Conservation (phyloP, 2,797 vertebrate species). For the Heteromormyrus szaboi region DNA sequence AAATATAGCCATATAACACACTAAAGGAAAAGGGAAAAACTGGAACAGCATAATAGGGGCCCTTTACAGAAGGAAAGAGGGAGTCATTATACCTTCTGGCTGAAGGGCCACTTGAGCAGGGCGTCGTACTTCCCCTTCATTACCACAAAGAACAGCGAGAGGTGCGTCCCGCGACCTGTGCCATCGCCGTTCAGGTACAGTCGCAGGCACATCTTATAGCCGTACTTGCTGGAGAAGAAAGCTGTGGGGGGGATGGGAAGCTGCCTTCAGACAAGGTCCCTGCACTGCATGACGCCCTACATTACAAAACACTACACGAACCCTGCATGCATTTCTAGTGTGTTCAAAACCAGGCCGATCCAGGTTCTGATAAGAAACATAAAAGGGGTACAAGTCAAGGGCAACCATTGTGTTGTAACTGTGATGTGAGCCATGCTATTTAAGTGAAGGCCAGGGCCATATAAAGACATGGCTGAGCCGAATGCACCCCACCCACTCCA, state of each 20-base stretch:
- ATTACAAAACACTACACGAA: background rate
- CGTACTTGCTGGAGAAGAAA: slow-evolving; percentile 94
- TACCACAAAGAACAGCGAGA: slow-evolving; percentile 94
- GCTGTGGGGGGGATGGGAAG: slow-evolving; percentile 53
- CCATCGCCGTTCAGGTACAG: slow-evolving; percentile 94
- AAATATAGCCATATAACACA: background rate
- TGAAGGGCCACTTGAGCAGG: slow-evolving; percentile 92
- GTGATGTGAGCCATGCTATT: background rate
- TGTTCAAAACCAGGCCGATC: background rate
- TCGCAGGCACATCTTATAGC: slow-evolving; percentile 95
- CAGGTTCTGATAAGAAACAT: background rate
- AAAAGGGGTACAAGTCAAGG: background rate
- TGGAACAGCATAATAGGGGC: background rate
- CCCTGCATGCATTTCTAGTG: background rate
- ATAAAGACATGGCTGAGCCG: background rate
- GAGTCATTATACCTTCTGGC: slow-evolving; percentile 79
- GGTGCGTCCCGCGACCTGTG: slow-evolving; percentile 80
- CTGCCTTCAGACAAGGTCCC: background rate
- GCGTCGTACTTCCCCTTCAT: slow-evolving; percentile 88
- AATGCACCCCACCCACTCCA: background rate
- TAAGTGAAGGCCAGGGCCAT: background rate
- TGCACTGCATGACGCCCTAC: background rate
- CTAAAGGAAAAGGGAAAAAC: background rate
- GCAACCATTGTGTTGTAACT: background rate
- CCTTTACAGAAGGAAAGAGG: background rate